A percentile compares a stretch with the other conserved stretches of the same genome.
Evolutionary conservation across 2,888 invertebrate genomes (phyloP).

Genomic region (Halictus quadricinctus): DNA sequence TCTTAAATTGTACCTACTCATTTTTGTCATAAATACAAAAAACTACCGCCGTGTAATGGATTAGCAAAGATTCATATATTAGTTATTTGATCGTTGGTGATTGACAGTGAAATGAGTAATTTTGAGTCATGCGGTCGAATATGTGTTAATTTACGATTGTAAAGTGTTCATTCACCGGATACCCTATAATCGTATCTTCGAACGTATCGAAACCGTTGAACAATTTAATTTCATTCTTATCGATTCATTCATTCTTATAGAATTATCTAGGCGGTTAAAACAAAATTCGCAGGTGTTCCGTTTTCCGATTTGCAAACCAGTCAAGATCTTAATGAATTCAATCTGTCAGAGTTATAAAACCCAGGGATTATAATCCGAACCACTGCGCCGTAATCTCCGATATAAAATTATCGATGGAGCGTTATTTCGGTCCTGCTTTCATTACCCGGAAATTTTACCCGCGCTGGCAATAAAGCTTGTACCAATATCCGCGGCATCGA

Average conservation of each 20-base stretch:
- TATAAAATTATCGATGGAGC: conserved; percentile 65
- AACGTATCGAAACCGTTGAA: neutral
- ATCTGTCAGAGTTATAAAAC: conserved; percentile 59
- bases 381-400: conserved; percentile 59
- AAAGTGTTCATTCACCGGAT: no score
- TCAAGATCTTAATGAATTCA: conserved; percentile 45
- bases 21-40: no score
- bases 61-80: no score
- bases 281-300: neutral
- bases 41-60: no score
- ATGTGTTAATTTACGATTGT: no score
- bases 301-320: conserved; percentile 7
- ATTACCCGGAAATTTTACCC: conserved; percentile 65
- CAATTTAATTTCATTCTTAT: neutral
- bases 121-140: no score
- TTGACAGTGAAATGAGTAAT: no score
- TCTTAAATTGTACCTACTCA: no score
- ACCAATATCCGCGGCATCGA: conserved; percentile 63
- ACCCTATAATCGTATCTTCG: neutral
- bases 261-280: neutral
- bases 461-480: conserved; percentile 59
- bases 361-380: conserved; percentile 62
- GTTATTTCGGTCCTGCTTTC: conserved; percentile 61
- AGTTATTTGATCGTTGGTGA: no score
- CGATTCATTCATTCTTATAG: no score